These are phyloP conservation scores for Apamea monoglypha DNA, from an alignment of 2,888 invertebrate genomes.

Conservation along the genomic window DNA sequence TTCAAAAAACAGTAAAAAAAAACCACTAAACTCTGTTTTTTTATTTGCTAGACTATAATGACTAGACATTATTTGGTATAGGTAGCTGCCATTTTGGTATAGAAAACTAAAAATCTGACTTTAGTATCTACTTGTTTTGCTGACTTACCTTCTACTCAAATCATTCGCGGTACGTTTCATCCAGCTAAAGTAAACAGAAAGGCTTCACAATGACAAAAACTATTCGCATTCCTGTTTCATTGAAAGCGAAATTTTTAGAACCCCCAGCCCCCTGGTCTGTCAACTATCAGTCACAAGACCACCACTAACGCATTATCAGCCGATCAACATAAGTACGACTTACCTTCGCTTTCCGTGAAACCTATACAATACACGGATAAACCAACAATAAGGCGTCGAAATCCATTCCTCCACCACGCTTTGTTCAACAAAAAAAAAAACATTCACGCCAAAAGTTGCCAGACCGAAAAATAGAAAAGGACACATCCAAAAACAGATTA, in stretches of 20 bases:
- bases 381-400: conserved; percentile 89
- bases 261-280: conserved; percentile 76
- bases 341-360: conserved; percentile 87
- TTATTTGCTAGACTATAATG: too few relatives aligned
- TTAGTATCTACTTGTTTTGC: neutral
- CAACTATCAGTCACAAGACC: conserved; percentile 84
- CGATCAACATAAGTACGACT: conserved; percentile 78
- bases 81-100: too few relatives aligned
- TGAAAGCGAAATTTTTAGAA: conserved; percentile 83
- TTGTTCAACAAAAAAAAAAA: conserved; percentile 76
- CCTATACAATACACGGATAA: conserved; percentile 82
- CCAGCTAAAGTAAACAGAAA: conserved; percentile 49
- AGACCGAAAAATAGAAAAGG: conserved; percentile 86
- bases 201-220: conserved; percentile 57
- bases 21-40: neutral
- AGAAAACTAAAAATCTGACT: too few relatives aligned
- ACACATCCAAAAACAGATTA: conserved; percentile 89
- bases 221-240: conserved; percentile 62
- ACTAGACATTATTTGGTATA: too few relatives aligned
- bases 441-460: conserved; percentile 83
- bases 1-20: neutral
- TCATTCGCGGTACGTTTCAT: conserved; percentile 62
- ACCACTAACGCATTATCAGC: conserved; percentile 82
- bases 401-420: conserved; percentile 82
- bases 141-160: conserved; percentile 1